Evolutionary conservation across 1,140 invertebrate genomes (phyloP).

Genomic region (Trichomalopsis sarcophagae): DNA sequence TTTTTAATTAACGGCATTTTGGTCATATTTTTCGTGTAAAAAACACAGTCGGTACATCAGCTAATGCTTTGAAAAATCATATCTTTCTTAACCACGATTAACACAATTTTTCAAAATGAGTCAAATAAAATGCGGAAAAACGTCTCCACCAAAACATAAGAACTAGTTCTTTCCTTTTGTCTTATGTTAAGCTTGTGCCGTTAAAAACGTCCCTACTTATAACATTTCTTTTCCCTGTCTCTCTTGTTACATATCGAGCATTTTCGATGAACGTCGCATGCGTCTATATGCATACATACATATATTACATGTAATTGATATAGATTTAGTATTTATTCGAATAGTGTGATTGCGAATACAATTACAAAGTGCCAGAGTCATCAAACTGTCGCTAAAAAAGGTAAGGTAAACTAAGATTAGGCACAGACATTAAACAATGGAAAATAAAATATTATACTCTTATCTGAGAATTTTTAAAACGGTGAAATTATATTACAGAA

Average conservation of each 20-base stretch:
- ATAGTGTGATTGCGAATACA: not conserved
- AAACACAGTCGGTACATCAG: not conserved
- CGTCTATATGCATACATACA: slow-evolving; percentile 32
- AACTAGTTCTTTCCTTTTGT: not conserved
- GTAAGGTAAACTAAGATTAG: slow-evolving; percentile 22
- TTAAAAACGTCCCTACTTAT: not conserved
- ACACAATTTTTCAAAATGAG: not conserved
- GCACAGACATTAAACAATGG: not conserved
- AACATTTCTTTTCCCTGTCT: slow-evolving; percentile 1
- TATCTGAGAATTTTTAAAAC: too few relatives aligned
- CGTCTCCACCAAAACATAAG: slow-evolving; percentile 11
- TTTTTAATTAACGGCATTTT: not conserved
- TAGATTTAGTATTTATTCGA: slow-evolving; percentile 14
- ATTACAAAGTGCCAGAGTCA: not conserved
- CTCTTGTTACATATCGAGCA: slow-evolving; percentile 3
- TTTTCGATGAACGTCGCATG: slow-evolving; percentile 36
- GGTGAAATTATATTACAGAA: too few relatives aligned
- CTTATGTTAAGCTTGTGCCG: not conserved
- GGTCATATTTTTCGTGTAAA: not conserved
- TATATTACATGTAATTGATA: slow-evolving; percentile 24
- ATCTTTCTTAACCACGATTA: slow-evolving; percentile 8
- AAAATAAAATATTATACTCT: not conserved
- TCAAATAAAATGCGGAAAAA: slow-evolving; percentile 7
- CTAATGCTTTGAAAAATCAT: not conserved
- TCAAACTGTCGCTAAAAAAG: not conserved